Evolutionary conservation across 2,888 invertebrate species (phyloP), one percentile per base, ranked within the genome.

Genomic region (Brenthis hecate): DNA sequence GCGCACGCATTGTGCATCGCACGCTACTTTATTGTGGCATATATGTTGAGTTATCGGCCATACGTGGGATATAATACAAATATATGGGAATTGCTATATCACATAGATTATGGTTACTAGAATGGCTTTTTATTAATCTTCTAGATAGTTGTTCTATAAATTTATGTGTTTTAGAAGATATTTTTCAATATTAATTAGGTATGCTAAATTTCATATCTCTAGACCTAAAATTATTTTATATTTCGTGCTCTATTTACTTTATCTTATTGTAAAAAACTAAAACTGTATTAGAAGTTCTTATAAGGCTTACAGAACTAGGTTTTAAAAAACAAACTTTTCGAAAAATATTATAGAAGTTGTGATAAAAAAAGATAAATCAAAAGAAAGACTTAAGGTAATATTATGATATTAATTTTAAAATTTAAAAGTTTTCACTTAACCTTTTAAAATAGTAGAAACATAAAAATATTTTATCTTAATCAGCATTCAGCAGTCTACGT

Each of bases 1-100:
- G 75, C 73, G 72, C 75, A 75, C 76, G 77, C 73, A 63, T 58
- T 68, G 73, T 72, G 76, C 73, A 69, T 75, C 43, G 23, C 43
- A 47, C 57, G 72, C 71, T 72, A 65, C 68, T 68, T 68, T 65
- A 63, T 56, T 50, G 50, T 54, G 53, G n/a, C 50, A 43, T 61
- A 63, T 63, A 57, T 51, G 28, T 56, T 67, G 63, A 66, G 47
- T 70, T 65, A 70, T 66, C 68, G 66, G 57, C 32, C 54, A 19
- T 64, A 54, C 50, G 55, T 50, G 56, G n/a, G 32, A 19, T 67
- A 53, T 2, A n/a, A 56, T 1, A 56, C 16, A 28, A 13, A 32
- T 57, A 54, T 54, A 28, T 28, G 6, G 6, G 28, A 3, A 28
- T 54, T 13, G 23, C 19, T 5, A 11, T 54, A 14, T 19, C 51